Evolutionary conservation across 1,140 invertebrate genomes (phyloP).

Genomic region (Drosophila arawakana): DNA sequence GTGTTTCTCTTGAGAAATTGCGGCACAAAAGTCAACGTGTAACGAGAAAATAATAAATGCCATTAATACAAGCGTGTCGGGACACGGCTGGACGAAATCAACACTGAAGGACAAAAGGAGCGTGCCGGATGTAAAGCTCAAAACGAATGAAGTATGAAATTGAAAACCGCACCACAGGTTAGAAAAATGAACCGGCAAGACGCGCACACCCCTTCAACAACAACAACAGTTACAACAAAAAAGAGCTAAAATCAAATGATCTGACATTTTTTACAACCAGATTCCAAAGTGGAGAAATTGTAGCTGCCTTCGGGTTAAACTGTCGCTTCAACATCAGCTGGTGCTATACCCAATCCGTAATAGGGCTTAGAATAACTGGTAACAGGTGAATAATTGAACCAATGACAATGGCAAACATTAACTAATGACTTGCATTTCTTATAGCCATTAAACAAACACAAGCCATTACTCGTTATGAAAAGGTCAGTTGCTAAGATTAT

Average conservation of each 20-base stretch:
- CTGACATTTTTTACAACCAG: slow-evolving; percentile 38
- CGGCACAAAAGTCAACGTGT: slow-evolving; percentile 81
- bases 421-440: slow-evolving; percentile 23
- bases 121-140: slow-evolving; percentile 48
- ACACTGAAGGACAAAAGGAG: slow-evolving; percentile 18
- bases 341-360: background rate
- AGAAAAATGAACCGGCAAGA: slow-evolving; percentile 27
- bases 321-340: background rate
- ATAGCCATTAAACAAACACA: slow-evolving; percentile 37
- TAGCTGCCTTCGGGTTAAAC: background rate
- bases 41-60: slow-evolving; percentile 83
- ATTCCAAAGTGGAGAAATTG: background rate
- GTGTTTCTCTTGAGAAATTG: slow-evolving; percentile 72
- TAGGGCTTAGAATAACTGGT: background rate
- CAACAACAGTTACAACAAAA: slow-evolving; percentile 15
- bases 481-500: slow-evolving; percentile 20
- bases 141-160: slow-evolving; percentile 82
- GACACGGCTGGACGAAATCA: slow-evolving; percentile 14
- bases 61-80: slow-evolving; percentile 70
- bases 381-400: slow-evolving; percentile 17
- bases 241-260: slow-evolving; percentile 45
- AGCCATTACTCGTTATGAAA: slow-evolving; percentile 8
- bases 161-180: slow-evolving; percentile 67
- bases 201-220: background rate
- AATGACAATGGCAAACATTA: slow-evolving; percentile 11